Evolutionary conservation across 2,888 invertebrate species (phyloP), one percentile per base, ranked within the genome.

Genomic region (Margaritifera margaritifera): DNA sequence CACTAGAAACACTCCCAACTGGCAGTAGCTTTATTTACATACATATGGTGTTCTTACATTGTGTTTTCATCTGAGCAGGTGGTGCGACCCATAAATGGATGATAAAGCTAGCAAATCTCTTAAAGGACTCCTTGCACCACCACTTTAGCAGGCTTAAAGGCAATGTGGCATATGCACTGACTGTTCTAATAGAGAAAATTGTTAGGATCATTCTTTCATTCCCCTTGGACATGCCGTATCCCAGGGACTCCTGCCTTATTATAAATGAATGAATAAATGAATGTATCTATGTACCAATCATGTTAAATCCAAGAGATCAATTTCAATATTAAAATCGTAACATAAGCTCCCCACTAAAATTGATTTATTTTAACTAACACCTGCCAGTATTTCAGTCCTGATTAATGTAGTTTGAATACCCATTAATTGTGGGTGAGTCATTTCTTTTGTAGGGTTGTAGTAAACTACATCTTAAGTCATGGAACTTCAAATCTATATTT

Each of bases 381-480:
- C 73, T 74, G 73, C 70, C 67, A 54, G n/a, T n/a, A n/a, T n/a
- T n/a, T n/a, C n/a, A n/a, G 64, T 68, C 66, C 66, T 67, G 74
- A 71, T 76, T 76, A 76, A 69, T 69, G 69, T 66, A 69, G 69
- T 73, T 74, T 69, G 63, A 71, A 71, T 69, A 15, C 71, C 74
- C 74, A 76, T 76, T 76, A 71, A 76, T 76, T 54, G 52, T 53
- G 54, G 64, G 67, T 71, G 73, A 76, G 65, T 73, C 76, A 76
- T 66, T 67, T 69, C 59, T 68, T 76, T 69, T 42, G 42, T 42
- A 42, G 42, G 15, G 15, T 42, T 42, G 2, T 42, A 42, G 42
- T 42, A 42, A 42, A 11, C 42, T 42, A 42, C 42, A 42, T 42
- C 42, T 42, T 42, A 24, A 56, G 22, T 24, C 56, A 56, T 25